A percentile compares a stretch with the other conserved stretches of the same genome.
Evolutionary conservation across 2,888 invertebrate species (phyloP).

Genomic region (Dyspetes luteomarginatus): DNA sequence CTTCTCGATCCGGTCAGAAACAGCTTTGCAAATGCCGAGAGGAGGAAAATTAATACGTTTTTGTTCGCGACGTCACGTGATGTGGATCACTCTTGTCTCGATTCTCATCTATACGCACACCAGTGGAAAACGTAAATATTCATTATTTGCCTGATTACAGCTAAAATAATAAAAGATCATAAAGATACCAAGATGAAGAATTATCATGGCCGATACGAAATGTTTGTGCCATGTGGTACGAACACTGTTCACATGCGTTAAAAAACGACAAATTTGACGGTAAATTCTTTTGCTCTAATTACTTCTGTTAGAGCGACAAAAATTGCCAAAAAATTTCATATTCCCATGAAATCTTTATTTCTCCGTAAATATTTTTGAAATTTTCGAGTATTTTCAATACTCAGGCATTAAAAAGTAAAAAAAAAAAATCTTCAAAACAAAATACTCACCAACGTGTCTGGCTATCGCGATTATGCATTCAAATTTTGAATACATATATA

Average conservation of each 20-base stretch:
- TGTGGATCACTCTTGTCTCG: no score
- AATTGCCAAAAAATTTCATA: no score
- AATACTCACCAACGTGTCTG: no score
- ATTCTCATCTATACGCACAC: background rate
- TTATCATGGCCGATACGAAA: background rate
- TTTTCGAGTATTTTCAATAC: no score
- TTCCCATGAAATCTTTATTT: no score
- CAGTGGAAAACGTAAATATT: background rate
- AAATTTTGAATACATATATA: background rate
- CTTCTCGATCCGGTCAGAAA: background rate
- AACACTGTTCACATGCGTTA: background rate
- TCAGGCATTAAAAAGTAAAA: no score
- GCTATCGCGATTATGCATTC: no score
- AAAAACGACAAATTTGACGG: background rate
- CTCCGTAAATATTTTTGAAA: no score
- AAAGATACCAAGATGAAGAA: background rate
- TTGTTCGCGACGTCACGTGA: background rate
- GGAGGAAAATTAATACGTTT: slow-evolving; percentile 21
- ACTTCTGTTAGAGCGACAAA: no score
- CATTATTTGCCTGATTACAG: slow-evolving; percentile 4
- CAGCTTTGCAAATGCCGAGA: background rate
- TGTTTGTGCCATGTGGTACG: background rate
- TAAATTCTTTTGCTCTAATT: no score
- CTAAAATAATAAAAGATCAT: slow-evolving; percentile 9
- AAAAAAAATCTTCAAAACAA: no score